Conservation (phyloP, 2,888 invertebrate species). For the Podabrus alpinus region DNA sequence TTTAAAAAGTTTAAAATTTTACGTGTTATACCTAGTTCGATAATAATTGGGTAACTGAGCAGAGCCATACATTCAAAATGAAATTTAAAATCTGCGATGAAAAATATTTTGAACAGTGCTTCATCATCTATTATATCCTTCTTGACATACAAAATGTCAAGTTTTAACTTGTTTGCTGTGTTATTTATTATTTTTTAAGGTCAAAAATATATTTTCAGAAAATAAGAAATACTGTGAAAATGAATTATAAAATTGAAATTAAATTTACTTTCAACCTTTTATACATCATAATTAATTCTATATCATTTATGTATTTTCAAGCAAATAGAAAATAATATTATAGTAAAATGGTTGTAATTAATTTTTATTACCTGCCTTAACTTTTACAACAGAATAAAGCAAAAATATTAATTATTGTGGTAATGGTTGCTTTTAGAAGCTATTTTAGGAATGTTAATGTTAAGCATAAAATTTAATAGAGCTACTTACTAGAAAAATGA, state of each 20-base stretch:
- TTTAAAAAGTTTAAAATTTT: no score
- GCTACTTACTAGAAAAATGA: constrained; percentile 7
- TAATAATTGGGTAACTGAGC: neutral
- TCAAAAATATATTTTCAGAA: neutral
- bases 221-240: neutral
- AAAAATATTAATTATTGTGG: neutral
- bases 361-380: neutral
- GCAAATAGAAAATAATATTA: neutral
- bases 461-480: constrained; percentile 7
- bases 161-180: neutral
- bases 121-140: neutral
- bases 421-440: neutral
- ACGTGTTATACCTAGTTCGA: neutral
- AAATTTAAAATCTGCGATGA: neutral
- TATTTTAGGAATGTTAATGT: neutral
- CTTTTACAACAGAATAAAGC: neutral
- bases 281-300: neutral
- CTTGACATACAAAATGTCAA: neutral
- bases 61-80: neutral
- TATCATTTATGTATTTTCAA: neutral
- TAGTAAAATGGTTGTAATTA: neutral
- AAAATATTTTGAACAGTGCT: neutral
- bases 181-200: neutral
- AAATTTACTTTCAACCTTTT: neutral
- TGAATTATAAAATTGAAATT: neutral